Evolutionary conservation across 1,140 invertebrate genomes (phyloP).

Genomic region (Centruroides sculpturatus): DNA sequence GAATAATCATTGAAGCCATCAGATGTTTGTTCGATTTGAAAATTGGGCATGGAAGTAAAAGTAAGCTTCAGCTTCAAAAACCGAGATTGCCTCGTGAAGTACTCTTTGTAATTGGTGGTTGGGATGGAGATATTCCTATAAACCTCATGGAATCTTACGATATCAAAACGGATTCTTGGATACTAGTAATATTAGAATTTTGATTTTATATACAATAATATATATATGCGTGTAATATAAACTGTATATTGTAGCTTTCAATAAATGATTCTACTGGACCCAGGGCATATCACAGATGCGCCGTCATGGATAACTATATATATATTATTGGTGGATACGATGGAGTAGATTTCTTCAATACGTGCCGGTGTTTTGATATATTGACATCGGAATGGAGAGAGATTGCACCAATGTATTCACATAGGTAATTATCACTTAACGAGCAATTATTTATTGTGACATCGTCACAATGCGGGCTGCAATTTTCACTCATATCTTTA

Average conservation of each 20-base stretch:
- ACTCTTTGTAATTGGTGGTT: constrained; percentile 57
- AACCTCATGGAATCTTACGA: constrained; percentile 62
- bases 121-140: constrained; percentile 52
- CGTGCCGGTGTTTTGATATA: constrained; percentile 49
- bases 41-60: constrained; percentile 28
- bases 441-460: too few relatives aligned
- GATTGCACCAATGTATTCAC: constrained; percentile 53
- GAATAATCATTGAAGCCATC: constrained; percentile 55
- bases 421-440: too few relatives aligned
- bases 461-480: too few relatives aligned
- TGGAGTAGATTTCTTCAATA: constrained; percentile 50
- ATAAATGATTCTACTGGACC: constrained; percentile 38
- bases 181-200: constrained; percentile 32
- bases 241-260: too few relatives aligned
- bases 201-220: too few relatives aligned
- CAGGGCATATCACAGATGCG: constrained; percentile 53
- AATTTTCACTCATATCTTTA: too few relatives aligned
- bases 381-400: constrained; percentile 45
- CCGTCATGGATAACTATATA: constrained; percentile 41
- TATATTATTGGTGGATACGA: constrained; percentile 65
- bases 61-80: constrained; percentile 32
- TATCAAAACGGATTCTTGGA: constrained; percentile 57
- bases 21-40: constrained; percentile 58
- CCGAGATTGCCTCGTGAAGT: constrained; percentile 52
- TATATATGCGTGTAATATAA: constrained; percentile 24